Evolutionary conservation across 2,888 invertebrate genomes (phyloP), one percentile per base, ranked within the genome.

Genomic region (Orthosia incerta): DNA sequence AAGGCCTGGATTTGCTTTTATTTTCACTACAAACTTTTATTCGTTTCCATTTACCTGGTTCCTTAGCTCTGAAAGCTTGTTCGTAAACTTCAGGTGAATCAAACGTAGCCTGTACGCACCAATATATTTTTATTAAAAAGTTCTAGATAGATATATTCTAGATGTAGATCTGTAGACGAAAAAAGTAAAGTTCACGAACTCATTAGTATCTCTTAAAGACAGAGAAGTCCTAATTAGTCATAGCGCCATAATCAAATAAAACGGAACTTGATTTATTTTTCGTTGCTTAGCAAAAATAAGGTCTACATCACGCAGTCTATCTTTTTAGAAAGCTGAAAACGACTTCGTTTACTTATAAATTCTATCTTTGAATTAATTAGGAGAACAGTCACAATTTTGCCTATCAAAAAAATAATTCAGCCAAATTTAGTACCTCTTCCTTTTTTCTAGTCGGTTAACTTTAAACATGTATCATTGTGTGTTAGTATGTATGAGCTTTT

Each of bases 121-220:
- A 2, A 15, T 46, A 26, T 57, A 5, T 73, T 61, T 50, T 74
- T 39, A n/a, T 16, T 15, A 0, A 26, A 57, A 45, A 50, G 9
- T 39, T 20, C n/a, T n/a, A n/a, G n/a, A n/a, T n/a, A n/a, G n/a
- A n/a, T n/a, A n/a, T n/a, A n/a, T n/a, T n/a, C n/a, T n/a, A n/a
- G n/a, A n/a, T n/a, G n/a, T n/a, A n/a, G n/a, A n/a, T n/a, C 9
- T 26, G 12, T 4, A 31, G n/a, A 31, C 2, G 18, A 39, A 51
- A 71, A 79, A 16, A 13, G n/a, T 16, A 39, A 72, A 48, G 13
- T 48, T 63, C 57, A 59, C 39, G 51, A 53, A 53, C 48, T 80
- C 74, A 78, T 59, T 74, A 80, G 51, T 57, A 51, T 62, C 13
- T 57, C 20, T 26, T 50, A 61, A 51, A 48, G 13, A 61, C 26